Evolutionary conservation across 2,797 vertebrate species (phyloP), one percentile per base, ranked within the genome.

Genomic region (Enteromius paludinosus): DNA sequence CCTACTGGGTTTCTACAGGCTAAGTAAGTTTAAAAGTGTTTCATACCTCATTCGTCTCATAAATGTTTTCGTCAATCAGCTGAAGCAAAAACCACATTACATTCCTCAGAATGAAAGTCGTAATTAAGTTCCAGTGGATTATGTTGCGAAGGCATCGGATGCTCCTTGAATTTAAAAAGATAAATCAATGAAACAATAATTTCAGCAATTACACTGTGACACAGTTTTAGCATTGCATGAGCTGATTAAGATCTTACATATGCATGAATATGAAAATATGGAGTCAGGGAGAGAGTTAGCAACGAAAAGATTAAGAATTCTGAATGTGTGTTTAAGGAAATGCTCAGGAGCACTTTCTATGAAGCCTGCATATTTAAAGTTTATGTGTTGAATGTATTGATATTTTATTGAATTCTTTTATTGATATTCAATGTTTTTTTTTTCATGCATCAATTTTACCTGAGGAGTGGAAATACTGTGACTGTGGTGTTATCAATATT

Each of bases 41-140:
- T 66, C 78, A 69, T 92, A 99, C 98, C 95, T 99, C 96, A 2
- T 99, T 99, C 90, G 95, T 97, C 86, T 98, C 97, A 0, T 99
- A 98, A 83, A 98, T 97, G 85, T 98, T 95, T 79, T 98, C 97
- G 87, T 99, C 97, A 17, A 99, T 97, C 92, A 99, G 90, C 75
- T 99, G 98, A 59, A 99, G 96, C 89, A 99, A 91, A 89, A 99
- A 98, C 98, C 98, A 99, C 94, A 96, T 95, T 38, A 96, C 89
- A 0, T 98, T 99, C 88, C 98, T 93, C 91, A 99, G 92, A 91
- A 99, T 99, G 88, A 99, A 99, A 0, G 98, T 99, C 77, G 97
- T 96, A 89, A 99, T 97, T 89, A 99, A 49, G 88, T 99, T 99
- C 98, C 98, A 99, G 91, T 99, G 98, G 90, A 99, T 99, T 86